phyloP scores from a whole-genome alignment of 64 coral and sea anemone species.

The Stylophora pistillata region DNA sequence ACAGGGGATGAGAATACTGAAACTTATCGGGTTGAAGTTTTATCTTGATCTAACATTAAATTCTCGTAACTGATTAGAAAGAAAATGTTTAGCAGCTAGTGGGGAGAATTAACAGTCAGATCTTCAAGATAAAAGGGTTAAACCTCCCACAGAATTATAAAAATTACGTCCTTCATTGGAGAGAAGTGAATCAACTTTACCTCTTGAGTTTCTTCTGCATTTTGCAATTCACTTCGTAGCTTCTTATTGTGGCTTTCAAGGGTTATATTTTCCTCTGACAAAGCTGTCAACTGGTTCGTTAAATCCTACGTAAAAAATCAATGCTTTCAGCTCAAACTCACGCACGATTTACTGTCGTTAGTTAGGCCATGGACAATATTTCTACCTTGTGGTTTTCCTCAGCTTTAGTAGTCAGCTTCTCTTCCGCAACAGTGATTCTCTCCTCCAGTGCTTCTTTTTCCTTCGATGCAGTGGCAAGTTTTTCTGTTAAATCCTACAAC shows the following conservation, averaged over 20 bases:
- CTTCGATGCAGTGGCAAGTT: not conserved
- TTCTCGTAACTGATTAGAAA: too few relatives aligned
- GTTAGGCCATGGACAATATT: not conserved
- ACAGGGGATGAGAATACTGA: too few relatives aligned
- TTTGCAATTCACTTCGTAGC: slow-evolving; percentile 5
- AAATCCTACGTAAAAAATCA: slow-evolving; percentile 4
- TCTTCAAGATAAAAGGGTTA: too few relatives aligned
- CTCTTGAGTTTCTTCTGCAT: slow-evolving; percentile 7
- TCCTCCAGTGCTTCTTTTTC: slow-evolving; percentile 9
- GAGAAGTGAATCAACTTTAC: not conserved
- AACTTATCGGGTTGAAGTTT: too few relatives aligned
- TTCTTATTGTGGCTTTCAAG: slow-evolving; percentile 40
- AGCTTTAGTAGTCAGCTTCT: not conserved
- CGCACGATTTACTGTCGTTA: not conserved
- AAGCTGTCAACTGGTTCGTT: not conserved
- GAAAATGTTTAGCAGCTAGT: too few relatives aligned
- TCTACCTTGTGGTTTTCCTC: slow-evolving; percentile 26
- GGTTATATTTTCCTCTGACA: slow-evolving; percentile 41
- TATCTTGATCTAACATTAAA: too few relatives aligned
- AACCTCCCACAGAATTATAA: too few relatives aligned
- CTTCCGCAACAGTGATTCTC: not conserved
- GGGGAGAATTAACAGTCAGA: too few relatives aligned
- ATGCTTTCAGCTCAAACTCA: not conserved
- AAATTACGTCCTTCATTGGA: not conserved
- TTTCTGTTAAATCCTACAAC: slow-evolving; percentile 13